Evolutionary conservation across 2,797 vertebrate genomes (phyloP), one percentile per base, ranked within the genome.

Genomic region (Neosalanx taihuensis): DNA sequence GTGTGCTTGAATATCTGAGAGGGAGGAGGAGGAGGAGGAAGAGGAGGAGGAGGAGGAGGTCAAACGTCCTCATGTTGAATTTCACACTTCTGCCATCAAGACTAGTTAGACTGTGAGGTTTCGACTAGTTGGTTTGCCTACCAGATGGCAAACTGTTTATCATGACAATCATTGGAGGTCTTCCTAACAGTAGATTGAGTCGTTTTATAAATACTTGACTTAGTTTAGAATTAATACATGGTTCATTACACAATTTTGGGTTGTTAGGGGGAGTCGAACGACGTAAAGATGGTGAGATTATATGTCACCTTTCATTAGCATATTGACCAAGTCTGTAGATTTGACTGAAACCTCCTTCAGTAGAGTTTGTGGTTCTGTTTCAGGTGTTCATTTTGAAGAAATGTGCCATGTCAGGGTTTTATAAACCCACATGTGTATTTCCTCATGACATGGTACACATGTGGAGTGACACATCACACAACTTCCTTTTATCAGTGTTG

Each of bases 61-160:
- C 46, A 58, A 66, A 72, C 64, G 41, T 18, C 46, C 56, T 49
- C 69, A 18, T 58, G 68, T 58, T 58, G 65, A 72, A 72, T 68
- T 58, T 76, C 74, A 72, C 69, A 75, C 68, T 60, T 49, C 12
- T 12, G 56, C 51, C 18, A 26, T 18, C 37, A 17, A 64, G 35
- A 56, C 35, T 9, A 67, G 49, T 64, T 35, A 23, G n/a, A 18
- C 62, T 31, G 49, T 20, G 10, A 57, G 49, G 3, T 20, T 58
- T 57, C 37, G 20, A 29, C 46, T 46, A 65, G 15, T 65, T 46
- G 46, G 31, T 10, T 10, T 53, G 26, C 41, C 20, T 46, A 26
- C 6, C 37, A 65, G 23, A 46, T 46, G 29, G 18, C 20, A 46
- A 46, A 13, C 41, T 46, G 2, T 46, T 46, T 46, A 46, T 46